Base-by-base conservation (phyloP, 1,140 invertebrate species). In the Eubasilissa regina region DNA sequence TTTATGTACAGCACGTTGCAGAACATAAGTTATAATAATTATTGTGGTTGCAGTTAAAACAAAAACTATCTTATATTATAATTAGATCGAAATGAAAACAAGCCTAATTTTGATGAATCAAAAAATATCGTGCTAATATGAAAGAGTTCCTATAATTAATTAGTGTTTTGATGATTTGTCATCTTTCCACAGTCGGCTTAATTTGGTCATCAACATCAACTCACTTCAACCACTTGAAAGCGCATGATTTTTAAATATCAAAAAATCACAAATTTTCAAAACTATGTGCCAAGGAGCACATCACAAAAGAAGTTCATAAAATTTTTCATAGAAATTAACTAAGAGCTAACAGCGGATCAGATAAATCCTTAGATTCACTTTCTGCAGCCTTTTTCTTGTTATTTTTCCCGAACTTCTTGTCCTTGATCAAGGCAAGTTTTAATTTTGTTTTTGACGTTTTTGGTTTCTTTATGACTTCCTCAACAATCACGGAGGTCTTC, bases 271-370 rank as follows among this genome's bases (percentile, higher is more conserved):
- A 51, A 19, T 66, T 47, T 66, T 44, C 44, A 13, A 15, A 44
- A 35, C 60, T n/a, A 64, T 58, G 12, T 19, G 58, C 9, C 66
- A 47, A 11, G 47, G 47, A 70, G 4, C 60, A 70, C 66, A 7
- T 60, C 10, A 10, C 17, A 48, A 21, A 55, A 55, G n/a, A 58
- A 51, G 21, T 76, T 43, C 44, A 75, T 75, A 17, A 44, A 75
- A 58, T 48, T 58, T 6, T 35, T 35, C 25, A 35, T 35, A 35
- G 25, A 35, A 44, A 53, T 88, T 88, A 94, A 86, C 93, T 94
- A 55, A 94, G 86, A 0, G 93, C 93, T 77, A 94, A 85, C 13
- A 94, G 84, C 0, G 93, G 93, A 84, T 94, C 93, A 51, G 90
- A 84, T 21, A 89, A 77, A 80, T 90, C 89, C 81, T 85, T 86